Conservation (phyloP, 1,140 invertebrate genomes). For the Pseudomyrmex sp. region DNA sequence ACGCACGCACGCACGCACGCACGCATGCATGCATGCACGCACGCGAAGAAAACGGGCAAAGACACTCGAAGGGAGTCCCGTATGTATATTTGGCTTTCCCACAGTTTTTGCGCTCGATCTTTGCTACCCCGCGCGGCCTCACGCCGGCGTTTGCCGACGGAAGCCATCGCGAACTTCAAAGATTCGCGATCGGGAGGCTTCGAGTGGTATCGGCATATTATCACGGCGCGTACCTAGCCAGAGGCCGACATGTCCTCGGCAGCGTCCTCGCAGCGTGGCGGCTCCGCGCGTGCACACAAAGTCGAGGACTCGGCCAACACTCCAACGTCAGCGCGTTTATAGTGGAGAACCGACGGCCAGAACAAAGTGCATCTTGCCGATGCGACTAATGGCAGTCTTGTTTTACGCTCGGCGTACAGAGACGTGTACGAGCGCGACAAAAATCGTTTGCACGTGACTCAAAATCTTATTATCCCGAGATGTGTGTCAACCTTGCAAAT, state of each 20-base stretch:
- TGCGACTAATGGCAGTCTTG: constrained; percentile 67
- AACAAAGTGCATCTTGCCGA: constrained; percentile 70
- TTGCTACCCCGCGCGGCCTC: constrained; percentile 67
- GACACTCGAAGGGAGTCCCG: constrained; percentile 15
- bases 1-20: constrained; percentile 31
- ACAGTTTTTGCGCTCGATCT: constrained; percentile 73
- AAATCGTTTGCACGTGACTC: constrained; percentile 46
- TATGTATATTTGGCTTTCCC: constrained; percentile 79
- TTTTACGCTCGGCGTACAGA: constrained; percentile 31
- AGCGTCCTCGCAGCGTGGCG: constrained; percentile 63
- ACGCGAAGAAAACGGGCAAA: constrained; percentile 40
- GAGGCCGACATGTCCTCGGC: constrained; percentile 63
- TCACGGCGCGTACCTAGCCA: constrained; percentile 62
- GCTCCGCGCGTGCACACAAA: constrained; percentile 75
- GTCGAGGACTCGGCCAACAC: constrained; percentile 79
- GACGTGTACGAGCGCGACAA: constrained; percentile 17
- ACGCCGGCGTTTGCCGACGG: constrained; percentile 60
- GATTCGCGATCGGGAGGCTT: constrained; percentile 72
- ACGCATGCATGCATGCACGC: constrained; percentile 27
- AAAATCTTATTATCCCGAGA: constrained; percentile 30
- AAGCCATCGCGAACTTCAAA: constrained; percentile 75
- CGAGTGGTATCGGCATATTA: constrained; percentile 79
- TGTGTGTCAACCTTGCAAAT: constrained; percentile 14
- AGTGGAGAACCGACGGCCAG: constrained; percentile 56
- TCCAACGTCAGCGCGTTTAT: constrained; percentile 65